A percentile compares a stretch with the other conserved stretches of the same genome.
Conservation (phyloP, 1,140 invertebrate species). For the Pollicipes pollicipes region DNA sequence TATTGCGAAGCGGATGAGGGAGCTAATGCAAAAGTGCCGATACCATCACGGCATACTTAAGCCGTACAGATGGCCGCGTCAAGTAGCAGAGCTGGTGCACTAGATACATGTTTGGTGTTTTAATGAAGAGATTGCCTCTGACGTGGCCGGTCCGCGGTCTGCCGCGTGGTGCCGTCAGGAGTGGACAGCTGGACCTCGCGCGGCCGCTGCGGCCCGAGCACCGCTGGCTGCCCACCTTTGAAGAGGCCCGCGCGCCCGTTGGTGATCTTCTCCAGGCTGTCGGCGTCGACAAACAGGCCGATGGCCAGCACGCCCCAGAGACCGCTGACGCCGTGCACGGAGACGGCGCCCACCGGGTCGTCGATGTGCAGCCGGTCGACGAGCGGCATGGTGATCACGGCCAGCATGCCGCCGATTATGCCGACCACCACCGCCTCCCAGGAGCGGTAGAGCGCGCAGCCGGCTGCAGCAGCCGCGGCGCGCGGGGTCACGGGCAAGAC, state of each 20-base stretch:
- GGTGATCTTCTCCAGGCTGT: constrained; percentile 54
- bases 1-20: too few species aligned
- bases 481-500: neutral
- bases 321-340: constrained; percentile 54
- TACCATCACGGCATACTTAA: too few species aligned
- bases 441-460: constrained; percentile 66
- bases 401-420: constrained; percentile 50
- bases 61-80: too few species aligned
- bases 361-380: constrained; percentile 61
- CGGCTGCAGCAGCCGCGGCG: constrained; percentile 44
- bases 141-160: too few species aligned
- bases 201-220: too few species aligned
- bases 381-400: constrained; percentile 46
- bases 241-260: constrained; percentile 55
- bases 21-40: too few species aligned
- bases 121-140: too few species aligned
- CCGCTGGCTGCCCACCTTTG: constrained; percentile 43
- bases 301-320: constrained; percentile 64
- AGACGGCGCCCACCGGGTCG: constrained; percentile 75
- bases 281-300: constrained; percentile 74
- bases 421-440: constrained; percentile 76
- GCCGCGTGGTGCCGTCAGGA: too few species aligned
- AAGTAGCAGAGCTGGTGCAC: too few species aligned
- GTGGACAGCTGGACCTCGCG: too few species aligned
- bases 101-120: too few species aligned